Percentiles rank a stretch among this genome's conserved stretches.
phyloP scores from a whole-genome alignment of 2,113 vertebrate species.

The Semnornis frantzii region DNA sequence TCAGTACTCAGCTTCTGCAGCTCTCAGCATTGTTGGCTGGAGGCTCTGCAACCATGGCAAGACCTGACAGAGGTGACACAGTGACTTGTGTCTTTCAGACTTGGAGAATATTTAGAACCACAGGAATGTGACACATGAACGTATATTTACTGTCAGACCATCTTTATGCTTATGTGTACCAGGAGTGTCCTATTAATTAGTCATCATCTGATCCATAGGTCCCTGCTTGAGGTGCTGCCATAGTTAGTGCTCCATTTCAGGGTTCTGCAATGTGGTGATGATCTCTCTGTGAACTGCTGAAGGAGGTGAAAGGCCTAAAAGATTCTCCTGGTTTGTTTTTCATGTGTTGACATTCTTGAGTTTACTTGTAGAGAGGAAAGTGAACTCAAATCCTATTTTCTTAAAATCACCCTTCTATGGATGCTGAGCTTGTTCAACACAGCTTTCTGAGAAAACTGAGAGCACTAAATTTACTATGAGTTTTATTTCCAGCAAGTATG shows the following conservation, averaged over 20 bases:
- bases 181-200: neutral
- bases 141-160: neutral
- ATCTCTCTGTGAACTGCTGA: neutral
- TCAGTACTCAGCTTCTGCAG: neutral
- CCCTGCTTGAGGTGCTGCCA: neutral
- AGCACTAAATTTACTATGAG: neutral
- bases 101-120: neutral
- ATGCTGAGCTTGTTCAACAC: neutral
- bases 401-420: rapidly evolving
- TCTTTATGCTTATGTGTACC: neutral
- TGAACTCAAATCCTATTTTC: neutral
- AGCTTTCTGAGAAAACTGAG: neutral
- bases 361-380: neutral
- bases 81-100: neutral
- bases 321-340: neutral
- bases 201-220: neutral
- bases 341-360: neutral
- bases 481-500: neutral
- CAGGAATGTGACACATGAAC: neutral
- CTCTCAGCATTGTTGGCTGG: neutral
- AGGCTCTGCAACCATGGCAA: neutral
- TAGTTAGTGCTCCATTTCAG: neutral
- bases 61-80: neutral
- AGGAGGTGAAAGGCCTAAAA: neutral
- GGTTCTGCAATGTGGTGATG: neutral